Evolutionary conservation across 2,888 invertebrate genomes (phyloP), one percentile per base, ranked within the genome.

Genomic region (Molanna angustata): DNA sequence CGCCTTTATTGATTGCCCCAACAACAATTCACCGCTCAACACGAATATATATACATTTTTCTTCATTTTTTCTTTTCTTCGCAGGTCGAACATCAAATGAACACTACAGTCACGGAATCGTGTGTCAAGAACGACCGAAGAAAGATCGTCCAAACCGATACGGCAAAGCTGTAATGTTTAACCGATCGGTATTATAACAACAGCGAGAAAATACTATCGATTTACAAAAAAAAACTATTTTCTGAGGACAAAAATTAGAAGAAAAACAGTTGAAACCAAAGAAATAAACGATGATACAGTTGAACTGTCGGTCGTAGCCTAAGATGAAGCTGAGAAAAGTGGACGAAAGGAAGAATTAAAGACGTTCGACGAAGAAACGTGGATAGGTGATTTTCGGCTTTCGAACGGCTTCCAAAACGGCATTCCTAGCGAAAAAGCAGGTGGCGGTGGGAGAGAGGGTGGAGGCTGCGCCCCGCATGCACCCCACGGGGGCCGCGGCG

Each of bases 401-500:
- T 22, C 37, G 49, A 51, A 57, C 56, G 52, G 57, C 49, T 48
- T 54, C 43, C 56, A 58, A 49, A 35, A 59, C 55, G 57, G 58
- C 59, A 60, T 55, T 48, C 47, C 47, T 54, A 51, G 54, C 54
- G 40, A 49, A 54, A 45, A 49, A 54, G 35, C 54, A 54, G 49
- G 49, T 49, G 54, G 32, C 44, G 44, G 53, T 49, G 51, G 58
- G 52, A 19, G 56, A 49, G 45, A 48, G 58, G 57, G 64, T 66
- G 64, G 49, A 43, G 43, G 48, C 43, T 18, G 56, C 44, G 56
- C 50, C 53, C 44, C 85, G 84, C 79, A 86, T 86, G 86, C 86
- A 86, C 85, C 85, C 86, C 71, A 84, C 86, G 76, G 79, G 76
- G 72, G 79, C 83, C 70, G 78, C 83, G 74, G 80, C 77, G 72